A percentile compares a stretch with the other conserved stretches of the same genome.
These are phyloP conservation scores for Acipenser oxyrinchus DNA, from an alignment of 2,797 vertebrate species.

Conservation along the genomic window DNA sequence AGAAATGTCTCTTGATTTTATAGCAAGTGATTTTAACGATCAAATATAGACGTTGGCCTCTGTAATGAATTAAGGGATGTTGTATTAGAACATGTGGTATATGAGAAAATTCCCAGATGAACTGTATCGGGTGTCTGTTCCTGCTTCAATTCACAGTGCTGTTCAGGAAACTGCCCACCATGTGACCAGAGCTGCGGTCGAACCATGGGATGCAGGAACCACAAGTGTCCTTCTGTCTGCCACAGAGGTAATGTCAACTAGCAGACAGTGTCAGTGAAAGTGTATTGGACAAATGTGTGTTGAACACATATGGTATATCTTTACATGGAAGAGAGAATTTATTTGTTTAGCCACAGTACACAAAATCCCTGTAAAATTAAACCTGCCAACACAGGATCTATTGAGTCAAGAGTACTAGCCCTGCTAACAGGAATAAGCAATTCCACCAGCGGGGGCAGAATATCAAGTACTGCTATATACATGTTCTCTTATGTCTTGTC, in stretches of 20 bases:
- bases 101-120: too few species aligned
- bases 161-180: conserved; percentile 83
- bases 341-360: not conserved
- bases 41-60: too few species aligned
- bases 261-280: not conserved
- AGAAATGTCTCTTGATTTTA: too few species aligned
- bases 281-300: not conserved
- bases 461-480: too few species aligned
- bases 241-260: conserved; percentile 76
- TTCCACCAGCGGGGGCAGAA: too few species aligned
- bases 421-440: too few species aligned
- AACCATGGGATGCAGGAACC: conserved; percentile 84
- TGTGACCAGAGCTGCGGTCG: conserved; percentile 86
- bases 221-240: conserved; percentile 89
- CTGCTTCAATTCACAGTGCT: conserved; percentile 66
- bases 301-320: not conserved
- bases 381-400: not conserved
- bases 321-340: not conserved
- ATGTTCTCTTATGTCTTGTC: too few species aligned
- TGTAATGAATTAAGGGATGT: too few species aligned
- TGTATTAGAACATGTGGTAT: too few species aligned
- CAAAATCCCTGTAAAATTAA: not conserved
- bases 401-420: too few species aligned
- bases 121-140: not conserved
- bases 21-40: too few species aligned